phyloP scores from a whole-genome alignment of 2,888 invertebrate genomes.

The Brachylomia viminalis region DNA sequence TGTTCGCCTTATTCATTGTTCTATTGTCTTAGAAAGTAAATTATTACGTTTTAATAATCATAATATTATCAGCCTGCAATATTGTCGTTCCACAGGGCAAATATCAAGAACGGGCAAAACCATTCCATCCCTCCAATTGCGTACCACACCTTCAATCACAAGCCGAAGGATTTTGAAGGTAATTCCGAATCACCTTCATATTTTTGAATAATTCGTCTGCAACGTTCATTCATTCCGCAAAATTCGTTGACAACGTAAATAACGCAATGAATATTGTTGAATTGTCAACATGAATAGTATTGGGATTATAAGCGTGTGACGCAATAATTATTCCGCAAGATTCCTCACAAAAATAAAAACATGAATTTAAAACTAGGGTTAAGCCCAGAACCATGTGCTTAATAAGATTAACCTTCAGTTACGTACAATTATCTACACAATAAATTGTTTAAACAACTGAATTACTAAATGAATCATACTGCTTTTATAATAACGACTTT shows the following conservation, averaged over 20 bases:
- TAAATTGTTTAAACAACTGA: constrained; percentile 46
- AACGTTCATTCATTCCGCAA: no score
- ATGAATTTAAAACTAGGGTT: background rate
- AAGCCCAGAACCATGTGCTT: background rate
- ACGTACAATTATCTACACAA: background rate
- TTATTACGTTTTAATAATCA: background rate
- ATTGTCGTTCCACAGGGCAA: background rate
- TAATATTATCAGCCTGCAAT: background rate
- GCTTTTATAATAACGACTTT: constrained; percentile 43
- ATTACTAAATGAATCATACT: constrained; percentile 51
- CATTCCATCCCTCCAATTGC: no score
- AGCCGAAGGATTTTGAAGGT: background rate
- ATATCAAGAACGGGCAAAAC: background rate
- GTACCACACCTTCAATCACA: no score
- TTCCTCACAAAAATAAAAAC: background rate
- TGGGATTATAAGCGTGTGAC: background rate
- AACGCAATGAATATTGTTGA: background rate
- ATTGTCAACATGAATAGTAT: background rate
- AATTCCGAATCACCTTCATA: background rate
- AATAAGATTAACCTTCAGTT: constrained; percentile 22
- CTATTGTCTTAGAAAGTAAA: constrained; percentile 3
- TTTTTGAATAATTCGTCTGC: background rate
- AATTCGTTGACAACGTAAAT: background rate
- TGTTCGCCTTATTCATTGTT: background rate
- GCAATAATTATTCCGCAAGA: background rate